Percentiles rank a stretch among this genome's conserved stretches.
These are phyloP conservation scores for Zonitis immaculata DNA, from an alignment of 2,888 invertebrate genomes.

Conservation along the genomic window DNA sequence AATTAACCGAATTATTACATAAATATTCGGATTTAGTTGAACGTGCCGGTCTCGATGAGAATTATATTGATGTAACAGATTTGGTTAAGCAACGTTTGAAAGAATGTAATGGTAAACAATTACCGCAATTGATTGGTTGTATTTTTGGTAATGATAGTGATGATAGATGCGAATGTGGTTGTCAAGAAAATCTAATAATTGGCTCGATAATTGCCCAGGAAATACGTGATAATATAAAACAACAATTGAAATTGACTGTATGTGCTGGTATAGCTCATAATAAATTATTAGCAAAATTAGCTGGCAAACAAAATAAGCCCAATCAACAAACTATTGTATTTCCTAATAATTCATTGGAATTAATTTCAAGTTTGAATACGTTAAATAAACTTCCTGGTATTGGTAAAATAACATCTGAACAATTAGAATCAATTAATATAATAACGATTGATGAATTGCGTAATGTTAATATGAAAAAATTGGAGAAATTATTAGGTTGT, in stretches of 20 bases:
- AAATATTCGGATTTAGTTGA: slow-evolving; percentile 72
- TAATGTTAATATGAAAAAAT: slow-evolving; percentile 55
- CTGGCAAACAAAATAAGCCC: slow-evolving; percentile 69
- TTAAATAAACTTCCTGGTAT: slow-evolving; percentile 70
- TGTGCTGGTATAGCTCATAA: slow-evolving; percentile 83
- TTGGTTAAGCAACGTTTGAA: slow-evolving; percentile 55
- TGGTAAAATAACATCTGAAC: slow-evolving; percentile 64
- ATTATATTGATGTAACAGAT: slow-evolving; percentile 74
- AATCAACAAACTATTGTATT: slow-evolving; percentile 77
- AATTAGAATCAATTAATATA: slow-evolving; percentile 62
- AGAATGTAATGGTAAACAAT: slow-evolving; percentile 9
- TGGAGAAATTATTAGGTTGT: slow-evolving; percentile 55
- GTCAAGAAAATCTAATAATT: slow-evolving; percentile 61
- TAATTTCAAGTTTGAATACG: slow-evolving; percentile 61
- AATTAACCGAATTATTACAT: slow-evolving; percentile 67
- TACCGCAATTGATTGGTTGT: slow-evolving; percentile 49
- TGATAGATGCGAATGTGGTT: slow-evolving; percentile 67
- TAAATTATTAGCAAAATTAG: slow-evolving; percentile 77
- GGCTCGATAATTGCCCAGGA: slow-evolving; percentile 73
- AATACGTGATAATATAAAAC: slow-evolving; percentile 64
- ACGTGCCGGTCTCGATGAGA: slow-evolving; percentile 80
- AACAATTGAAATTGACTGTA: slow-evolving; percentile 68
- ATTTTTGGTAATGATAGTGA: slow-evolving; percentile 53
- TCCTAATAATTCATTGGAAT: slow-evolving; percentile 61
- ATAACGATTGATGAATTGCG: slow-evolving; percentile 65